These are phyloP conservation scores for Grammatotria lemairii DNA, from an alignment of 2,113 vertebrate genomes.

Conservation along the genomic window DNA sequence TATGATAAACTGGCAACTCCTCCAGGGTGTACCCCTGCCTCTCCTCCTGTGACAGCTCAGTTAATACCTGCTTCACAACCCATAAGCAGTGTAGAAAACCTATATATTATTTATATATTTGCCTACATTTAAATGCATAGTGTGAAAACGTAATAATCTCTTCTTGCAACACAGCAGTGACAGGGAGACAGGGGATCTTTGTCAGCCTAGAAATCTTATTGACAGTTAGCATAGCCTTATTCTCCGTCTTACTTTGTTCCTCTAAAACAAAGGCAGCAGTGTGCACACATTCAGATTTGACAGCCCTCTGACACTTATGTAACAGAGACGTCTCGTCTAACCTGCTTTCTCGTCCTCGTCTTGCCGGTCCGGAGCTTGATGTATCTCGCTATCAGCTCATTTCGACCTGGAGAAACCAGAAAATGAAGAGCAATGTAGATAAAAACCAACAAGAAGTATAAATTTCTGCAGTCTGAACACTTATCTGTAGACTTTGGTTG, in stretches of 20 bases:
- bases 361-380: constrained; percentile 98
- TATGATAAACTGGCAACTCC: not conserved
- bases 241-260: not conserved
- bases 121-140: not conserved
- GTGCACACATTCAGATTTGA: constrained; percentile 60
- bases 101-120: not conserved
- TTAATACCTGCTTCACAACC: not conserved
- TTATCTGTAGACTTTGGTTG: not conserved
- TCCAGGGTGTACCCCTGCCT: not conserved
- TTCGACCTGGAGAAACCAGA: constrained; percentile 79
- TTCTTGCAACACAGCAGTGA: not conserved
- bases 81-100: not conserved
- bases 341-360: constrained; percentile 98
- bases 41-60: not conserved
- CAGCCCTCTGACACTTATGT: constrained; percentile 45
- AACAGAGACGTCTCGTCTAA: constrained; percentile 68
- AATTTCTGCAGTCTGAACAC: not conserved
- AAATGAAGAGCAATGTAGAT: not conserved
- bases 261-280: constrained; percentile 69
- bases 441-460: not conserved
- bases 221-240: not conserved
- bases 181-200: not conserved
- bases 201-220: not conserved
- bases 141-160: not conserved
- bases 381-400: constrained; percentile 99